phyloP scores from a whole-genome alignment of 2,113 vertebrate genomes.

The Alouatta palliata region DNA sequence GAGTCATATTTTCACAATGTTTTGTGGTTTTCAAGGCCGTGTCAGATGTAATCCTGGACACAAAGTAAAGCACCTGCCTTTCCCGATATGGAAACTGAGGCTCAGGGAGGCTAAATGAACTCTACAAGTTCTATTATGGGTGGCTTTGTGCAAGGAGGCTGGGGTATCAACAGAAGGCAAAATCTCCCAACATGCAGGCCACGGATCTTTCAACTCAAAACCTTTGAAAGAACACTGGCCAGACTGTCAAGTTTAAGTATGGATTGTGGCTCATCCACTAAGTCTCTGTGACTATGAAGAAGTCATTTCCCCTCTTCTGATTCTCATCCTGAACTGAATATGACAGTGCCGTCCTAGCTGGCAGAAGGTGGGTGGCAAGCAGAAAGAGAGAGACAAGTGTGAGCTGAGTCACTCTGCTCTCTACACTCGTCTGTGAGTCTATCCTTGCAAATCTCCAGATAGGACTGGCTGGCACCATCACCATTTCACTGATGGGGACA shows the following conservation, averaged over 20 bases:
- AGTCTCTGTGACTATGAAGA: not conserved
- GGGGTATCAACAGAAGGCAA: not conserved
- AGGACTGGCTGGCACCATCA: rapidly evolving
- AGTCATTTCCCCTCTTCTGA: not conserved
- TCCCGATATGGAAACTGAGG: not conserved
- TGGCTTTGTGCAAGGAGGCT: not conserved
- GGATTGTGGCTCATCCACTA: not conserved
- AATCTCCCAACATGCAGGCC: not conserved
- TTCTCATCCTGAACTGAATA: not conserved
- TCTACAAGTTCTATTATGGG: not conserved
- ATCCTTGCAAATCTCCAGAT: not conserved
- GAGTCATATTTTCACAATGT: not conserved
- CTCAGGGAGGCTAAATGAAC: not conserved
- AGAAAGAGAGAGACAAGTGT: not conserved
- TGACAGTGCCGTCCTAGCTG: not conserved
- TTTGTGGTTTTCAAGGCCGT: not conserved
- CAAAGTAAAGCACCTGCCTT: not conserved
- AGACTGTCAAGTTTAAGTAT: not conserved
- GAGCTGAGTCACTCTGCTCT: not conserved
- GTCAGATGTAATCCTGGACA: not conserved
- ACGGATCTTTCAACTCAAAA: not conserved
- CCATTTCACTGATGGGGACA: not conserved
- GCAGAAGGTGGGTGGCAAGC: not conserved
- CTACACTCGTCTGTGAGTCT: not conserved
- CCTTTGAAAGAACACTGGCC: not conserved